These are phyloP conservation scores for Drosophila vallismaia DNA, from an alignment of 2,888 invertebrate species.

Conservation along the genomic window DNA sequence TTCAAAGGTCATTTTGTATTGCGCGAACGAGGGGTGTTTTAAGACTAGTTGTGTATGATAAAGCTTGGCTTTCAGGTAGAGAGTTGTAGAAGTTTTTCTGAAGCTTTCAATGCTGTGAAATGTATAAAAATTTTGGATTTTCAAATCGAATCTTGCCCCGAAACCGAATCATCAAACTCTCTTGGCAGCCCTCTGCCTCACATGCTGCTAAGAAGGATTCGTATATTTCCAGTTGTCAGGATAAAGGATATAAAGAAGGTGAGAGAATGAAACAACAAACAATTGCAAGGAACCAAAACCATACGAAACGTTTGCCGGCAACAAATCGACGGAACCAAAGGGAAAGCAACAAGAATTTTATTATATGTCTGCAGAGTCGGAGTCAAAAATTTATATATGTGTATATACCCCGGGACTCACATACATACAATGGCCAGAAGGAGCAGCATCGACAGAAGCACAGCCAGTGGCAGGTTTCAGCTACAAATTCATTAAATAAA, in stretches of 20 bases:
- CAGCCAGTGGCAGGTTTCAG: conserved; percentile 35
- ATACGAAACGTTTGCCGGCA: conserved; percentile 50
- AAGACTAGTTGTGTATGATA: background rate
- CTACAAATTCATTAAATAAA: conserved; percentile 81
- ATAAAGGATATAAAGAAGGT: conserved; percentile 47
- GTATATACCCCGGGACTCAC: conserved; percentile 26
- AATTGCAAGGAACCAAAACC: conserved; percentile 57
- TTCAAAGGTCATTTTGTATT: conserved; percentile 34
- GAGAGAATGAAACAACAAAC: conserved; percentile 26
- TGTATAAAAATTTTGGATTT: too few species aligned
- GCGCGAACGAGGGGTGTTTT: conserved; percentile 15
- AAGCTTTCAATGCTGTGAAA: too few species aligned
- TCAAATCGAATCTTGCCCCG: too few species aligned
- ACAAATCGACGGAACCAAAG: conserved; percentile 70
- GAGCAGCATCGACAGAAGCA: conserved; percentile 16
- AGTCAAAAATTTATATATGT: conserved; percentile 52
- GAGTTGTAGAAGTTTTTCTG: too few species aligned
- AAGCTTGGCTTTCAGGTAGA: too few species aligned
- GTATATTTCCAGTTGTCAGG: conserved; percentile 59
- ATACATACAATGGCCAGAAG: conserved; percentile 28
- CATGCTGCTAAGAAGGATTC: conserved; percentile 35
- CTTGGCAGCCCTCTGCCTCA: conserved; percentile 25
- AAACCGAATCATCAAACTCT: background rate
- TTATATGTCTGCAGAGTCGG: conserved; percentile 64
- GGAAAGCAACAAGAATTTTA: conserved; percentile 70